phyloP scores from a whole-genome alignment of 2,113 vertebrate species.

The Vulpes ferrilata region DNA sequence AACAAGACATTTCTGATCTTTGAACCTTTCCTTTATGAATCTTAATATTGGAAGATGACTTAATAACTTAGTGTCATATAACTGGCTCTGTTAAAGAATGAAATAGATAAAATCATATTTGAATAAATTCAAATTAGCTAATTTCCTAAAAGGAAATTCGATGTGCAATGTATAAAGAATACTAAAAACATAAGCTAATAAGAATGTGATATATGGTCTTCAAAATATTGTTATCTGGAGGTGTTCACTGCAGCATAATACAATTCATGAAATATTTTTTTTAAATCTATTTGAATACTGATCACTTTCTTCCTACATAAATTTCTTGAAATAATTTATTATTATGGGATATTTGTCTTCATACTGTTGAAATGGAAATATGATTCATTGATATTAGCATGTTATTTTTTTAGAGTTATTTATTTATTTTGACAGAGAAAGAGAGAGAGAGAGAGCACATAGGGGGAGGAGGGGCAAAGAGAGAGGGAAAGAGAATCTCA shows the following conservation, averaged over 20 bases:
- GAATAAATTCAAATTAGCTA: not conserved
- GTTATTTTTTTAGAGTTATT: not conserved
- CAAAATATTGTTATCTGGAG: not conserved
- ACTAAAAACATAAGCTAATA: not conserved
- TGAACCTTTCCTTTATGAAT: not conserved
- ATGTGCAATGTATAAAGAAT: not conserved
- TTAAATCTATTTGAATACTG: not conserved
- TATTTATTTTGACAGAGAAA: not conserved
- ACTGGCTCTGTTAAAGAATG: not conserved
- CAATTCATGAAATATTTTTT: not conserved
- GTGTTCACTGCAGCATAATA: not conserved
- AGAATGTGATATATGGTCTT: not conserved
- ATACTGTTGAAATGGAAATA: not conserved
- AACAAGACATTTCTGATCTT: not conserved
- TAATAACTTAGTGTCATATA: not conserved
- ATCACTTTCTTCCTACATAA: not conserved
- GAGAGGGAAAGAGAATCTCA: not conserved
- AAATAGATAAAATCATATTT: not conserved
- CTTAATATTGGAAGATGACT: not conserved
- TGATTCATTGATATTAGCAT: not conserved
- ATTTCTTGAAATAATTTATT: not conserved
- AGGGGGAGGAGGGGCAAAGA: not conserved
- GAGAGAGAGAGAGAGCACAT: not conserved
- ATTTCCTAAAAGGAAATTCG: slow-evolving; percentile 32
- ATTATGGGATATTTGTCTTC: not conserved